Percentiles rank a stretch among this genome's conserved stretches.
Evolutionary conservation across 2,797 vertebrate species (phyloP).

Genomic region (Sebastiscus albofasciatus): DNA sequence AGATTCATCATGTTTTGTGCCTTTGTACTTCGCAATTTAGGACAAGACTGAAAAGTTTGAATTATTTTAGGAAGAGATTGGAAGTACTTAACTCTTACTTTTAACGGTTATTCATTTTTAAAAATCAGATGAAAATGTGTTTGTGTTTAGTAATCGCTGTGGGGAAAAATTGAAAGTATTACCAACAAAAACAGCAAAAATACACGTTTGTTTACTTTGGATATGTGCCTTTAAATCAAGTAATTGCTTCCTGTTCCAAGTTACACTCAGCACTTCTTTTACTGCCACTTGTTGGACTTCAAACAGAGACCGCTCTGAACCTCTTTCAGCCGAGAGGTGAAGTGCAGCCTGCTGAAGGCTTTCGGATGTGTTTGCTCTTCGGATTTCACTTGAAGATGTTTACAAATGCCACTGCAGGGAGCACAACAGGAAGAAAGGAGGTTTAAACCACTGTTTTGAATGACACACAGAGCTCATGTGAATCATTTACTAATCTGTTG

Average conservation of each 20-base stretch:
- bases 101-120: neutral
- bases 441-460: constrained; percentile 44
- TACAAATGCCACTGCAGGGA: constrained; percentile 74
- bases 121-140: neutral
- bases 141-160: neutral
- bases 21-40: neutral
- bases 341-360: constrained; percentile 58
- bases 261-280: constrained; percentile 54
- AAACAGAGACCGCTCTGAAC: constrained; percentile 56
- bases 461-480: constrained; percentile 34
- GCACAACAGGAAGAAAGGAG: constrained; percentile 59
- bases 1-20: constrained; percentile 43
- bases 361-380: constrained; percentile 72
- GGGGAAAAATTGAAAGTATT: neutral
- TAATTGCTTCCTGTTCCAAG: constrained; percentile 59
- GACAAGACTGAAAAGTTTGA: neutral
- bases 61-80: neutral
- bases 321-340: constrained; percentile 57
- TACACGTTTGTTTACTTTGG: constrained; percentile 18
- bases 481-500: constrained; percentile 63
- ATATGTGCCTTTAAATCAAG: constrained; percentile 43
- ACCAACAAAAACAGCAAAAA: neutral
- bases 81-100: neutral
- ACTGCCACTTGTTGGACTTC: constrained; percentile 66
- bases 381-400: constrained; percentile 78